These are phyloP conservation scores for Morelia viridis DNA, from an alignment of 2,797 vertebrate genomes.

Conservation along the genomic window DNA sequence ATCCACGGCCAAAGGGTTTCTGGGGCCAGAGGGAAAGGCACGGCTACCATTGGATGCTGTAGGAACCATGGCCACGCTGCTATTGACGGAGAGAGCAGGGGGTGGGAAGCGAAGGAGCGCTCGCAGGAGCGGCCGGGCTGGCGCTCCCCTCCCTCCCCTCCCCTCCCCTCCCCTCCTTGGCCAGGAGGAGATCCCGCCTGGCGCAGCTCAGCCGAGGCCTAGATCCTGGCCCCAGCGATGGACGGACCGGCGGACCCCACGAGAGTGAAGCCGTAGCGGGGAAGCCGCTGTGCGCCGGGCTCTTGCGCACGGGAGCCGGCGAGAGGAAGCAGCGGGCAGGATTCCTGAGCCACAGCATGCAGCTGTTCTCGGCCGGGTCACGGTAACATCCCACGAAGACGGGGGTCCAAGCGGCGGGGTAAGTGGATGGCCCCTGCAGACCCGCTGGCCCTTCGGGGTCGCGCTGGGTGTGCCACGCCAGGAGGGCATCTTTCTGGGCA, in stretches of 20 bases:
- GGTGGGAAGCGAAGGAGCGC: background rate
- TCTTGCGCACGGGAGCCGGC: no score
- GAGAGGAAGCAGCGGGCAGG: background rate
- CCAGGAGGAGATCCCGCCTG: background rate
- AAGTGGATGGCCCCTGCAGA: background rate
- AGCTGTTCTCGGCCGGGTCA: background rate
- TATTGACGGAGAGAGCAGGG: background rate
- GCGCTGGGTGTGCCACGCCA: background rate
- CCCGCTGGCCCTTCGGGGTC: no score
- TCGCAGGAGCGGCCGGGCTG: background rate
- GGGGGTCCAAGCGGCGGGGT: background rate
- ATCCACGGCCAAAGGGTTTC: background rate
- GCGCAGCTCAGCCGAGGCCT: background rate
- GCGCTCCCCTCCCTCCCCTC: background rate
- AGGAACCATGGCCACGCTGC: background rate
- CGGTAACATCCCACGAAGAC: background rate
- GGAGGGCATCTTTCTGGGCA: background rate
- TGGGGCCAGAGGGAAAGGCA: background rate
- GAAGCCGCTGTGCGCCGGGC: no score
- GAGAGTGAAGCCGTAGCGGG: background rate
- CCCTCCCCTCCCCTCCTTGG: background rate
- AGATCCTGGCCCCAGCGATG: background rate
- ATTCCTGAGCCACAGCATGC: background rate
- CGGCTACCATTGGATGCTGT: background rate
- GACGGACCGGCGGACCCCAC: background rate